These are phyloP conservation scores for Psilopsiagon aymara DNA, from an alignment of 2,113 vertebrate species.

Conservation along the genomic window DNA sequence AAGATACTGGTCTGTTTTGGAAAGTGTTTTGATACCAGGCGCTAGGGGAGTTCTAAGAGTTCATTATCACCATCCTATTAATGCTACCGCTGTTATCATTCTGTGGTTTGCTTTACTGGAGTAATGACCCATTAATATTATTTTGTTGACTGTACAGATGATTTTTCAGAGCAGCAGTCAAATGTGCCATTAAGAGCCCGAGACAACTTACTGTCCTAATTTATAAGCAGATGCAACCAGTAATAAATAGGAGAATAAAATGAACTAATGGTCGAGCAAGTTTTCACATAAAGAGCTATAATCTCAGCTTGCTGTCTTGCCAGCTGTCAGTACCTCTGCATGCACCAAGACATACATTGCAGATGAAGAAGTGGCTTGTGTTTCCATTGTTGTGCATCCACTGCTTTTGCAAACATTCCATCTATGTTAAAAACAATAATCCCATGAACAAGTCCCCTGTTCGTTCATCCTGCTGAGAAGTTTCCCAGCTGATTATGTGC, in stretches of 20 bases:
- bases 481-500: not conserved
- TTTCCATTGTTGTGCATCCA: not conserved
- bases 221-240: slow-evolving; percentile 45
- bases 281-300: slow-evolving; percentile 21
- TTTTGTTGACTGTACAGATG: slow-evolving; percentile 57
- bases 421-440: not conserved
- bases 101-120: slow-evolving; percentile 6
- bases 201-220: slow-evolving; percentile 44
- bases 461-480: not conserved
- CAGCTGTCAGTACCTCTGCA: not conserved
- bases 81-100: not conserved
- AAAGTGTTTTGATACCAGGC: not conserved
- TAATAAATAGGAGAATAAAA: slow-evolving; percentile 54
- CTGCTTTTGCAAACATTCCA: not conserved
- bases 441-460: not conserved
- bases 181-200: slow-evolving; percentile 39
- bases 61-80: slow-evolving; percentile 1
- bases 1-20: not conserved
- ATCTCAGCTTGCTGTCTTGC: not conserved
- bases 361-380: not conserved
- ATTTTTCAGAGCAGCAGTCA: slow-evolving; percentile 57
- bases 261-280: not conserved
- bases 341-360: not conserved
- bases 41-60: not conserved
- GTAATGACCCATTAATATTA: slow-evolving; percentile 59